Conservation (phyloP, 2,888 invertebrate species). For the Torymus aiolomorphi region DNA sequence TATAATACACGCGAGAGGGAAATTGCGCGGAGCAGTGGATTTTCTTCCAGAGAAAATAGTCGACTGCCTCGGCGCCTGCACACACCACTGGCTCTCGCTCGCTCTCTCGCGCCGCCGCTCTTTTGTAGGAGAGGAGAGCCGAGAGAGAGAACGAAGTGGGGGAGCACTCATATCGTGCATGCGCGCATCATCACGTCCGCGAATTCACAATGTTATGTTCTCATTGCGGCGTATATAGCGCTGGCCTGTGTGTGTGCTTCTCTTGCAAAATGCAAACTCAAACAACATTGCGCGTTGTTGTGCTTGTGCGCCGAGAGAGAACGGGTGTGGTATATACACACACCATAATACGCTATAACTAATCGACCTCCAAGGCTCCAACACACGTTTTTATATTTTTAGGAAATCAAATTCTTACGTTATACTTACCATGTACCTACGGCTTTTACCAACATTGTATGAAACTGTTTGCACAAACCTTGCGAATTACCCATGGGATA, state of each 20-base stretch:
- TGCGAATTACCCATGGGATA: constrained; percentile 58
- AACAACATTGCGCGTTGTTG: too few relatives aligned
- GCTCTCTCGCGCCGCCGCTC: too few relatives aligned
- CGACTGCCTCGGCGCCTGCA: constrained; percentile 9
- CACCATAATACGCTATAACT: neutral
- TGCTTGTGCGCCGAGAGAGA: too few relatives aligned
- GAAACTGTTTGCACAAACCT: constrained; percentile 53
- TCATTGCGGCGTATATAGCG: constrained; percentile 10
- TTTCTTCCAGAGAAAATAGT: neutral
- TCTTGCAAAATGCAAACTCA: too few relatives aligned
- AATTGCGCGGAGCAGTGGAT: neutral
- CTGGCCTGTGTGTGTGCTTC: too few relatives aligned
- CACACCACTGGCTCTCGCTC: too few relatives aligned
- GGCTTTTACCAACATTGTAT: too few relatives aligned
- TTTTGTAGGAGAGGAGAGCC: neutral
- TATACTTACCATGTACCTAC: too few relatives aligned
- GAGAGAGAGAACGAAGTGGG: constrained; percentile 13
- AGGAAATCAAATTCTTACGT: neutral
- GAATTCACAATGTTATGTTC: constrained; percentile 28
- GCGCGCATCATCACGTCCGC: constrained; percentile 40
- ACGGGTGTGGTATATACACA: too few relatives aligned
- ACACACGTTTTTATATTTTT: neutral
- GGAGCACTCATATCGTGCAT: constrained; percentile 45
- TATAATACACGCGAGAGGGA: neutral
- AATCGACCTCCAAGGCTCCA: constrained; percentile 14